Percentiles rank a stretch among this genome's conserved stretches.
Evolutionary conservation across 92 coral and sea anemone species (phyloP).

Genomic region (Porites evermanni): DNA sequence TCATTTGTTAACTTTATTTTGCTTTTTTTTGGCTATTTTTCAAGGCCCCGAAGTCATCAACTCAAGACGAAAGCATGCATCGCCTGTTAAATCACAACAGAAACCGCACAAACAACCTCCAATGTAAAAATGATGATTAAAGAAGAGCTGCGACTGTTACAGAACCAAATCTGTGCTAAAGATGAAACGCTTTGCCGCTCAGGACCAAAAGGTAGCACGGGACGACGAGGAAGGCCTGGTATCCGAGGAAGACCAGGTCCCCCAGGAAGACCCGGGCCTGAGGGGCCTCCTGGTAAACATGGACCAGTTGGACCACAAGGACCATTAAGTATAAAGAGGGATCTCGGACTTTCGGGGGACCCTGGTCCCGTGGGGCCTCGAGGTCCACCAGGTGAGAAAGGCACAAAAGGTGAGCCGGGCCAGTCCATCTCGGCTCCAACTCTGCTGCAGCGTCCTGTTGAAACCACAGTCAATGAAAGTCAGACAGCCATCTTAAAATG

Average conservation of each 20-base stretch:
- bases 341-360: slow-evolving; percentile 44
- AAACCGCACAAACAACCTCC: not conserved
- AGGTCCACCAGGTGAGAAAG: slow-evolving; percentile 60
- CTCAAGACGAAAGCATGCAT: not conserved
- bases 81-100: not conserved
- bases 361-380: slow-evolving; percentile 61
- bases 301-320: slow-evolving; percentile 62
- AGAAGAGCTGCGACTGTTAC: slow-evolving; percentile 29
- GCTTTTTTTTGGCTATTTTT: too few species aligned
- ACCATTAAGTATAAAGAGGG: slow-evolving; percentile 39
- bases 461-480: slow-evolving; percentile 58
- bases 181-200: slow-evolving; percentile 50
- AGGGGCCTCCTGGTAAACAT: slow-evolving; percentile 70
- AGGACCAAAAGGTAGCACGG: slow-evolving; percentile 58
- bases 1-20: too few species aligned
- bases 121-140: slow-evolving; percentile 24
- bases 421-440: slow-evolving; percentile 60
- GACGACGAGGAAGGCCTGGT: slow-evolving; percentile 54
- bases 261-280: slow-evolving; percentile 42
- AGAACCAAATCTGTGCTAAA: slow-evolving; percentile 45
- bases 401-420: slow-evolving; percentile 58
- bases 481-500: slow-evolving; percentile 46
- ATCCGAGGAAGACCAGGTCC: slow-evolving; percentile 48
- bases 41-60: not conserved
- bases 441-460: slow-evolving; percentile 42